These are phyloP conservation scores for Cochlearius cochlearius DNA, from an alignment of 2,113 vertebrate species.

Conservation along the genomic window DNA sequence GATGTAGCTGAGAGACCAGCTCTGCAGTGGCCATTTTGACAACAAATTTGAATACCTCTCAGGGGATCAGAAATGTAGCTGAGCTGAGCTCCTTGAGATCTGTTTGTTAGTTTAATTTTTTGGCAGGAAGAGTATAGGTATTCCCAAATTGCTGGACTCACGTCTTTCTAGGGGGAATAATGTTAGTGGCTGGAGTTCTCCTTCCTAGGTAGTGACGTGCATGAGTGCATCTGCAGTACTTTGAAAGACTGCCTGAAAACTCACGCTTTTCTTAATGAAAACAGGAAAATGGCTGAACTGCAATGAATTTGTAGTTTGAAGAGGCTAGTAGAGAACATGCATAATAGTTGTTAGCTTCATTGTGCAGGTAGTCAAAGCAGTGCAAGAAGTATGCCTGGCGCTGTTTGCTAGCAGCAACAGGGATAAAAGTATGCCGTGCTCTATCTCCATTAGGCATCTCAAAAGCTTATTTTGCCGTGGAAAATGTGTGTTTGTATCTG, in stretches of 20 bases:
- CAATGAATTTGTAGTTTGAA: not conserved
- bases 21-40: slow-evolving; percentile 35
- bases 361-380: not conserved
- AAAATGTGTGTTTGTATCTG: not conserved
- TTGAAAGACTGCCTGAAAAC: not conserved
- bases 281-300: not conserved
- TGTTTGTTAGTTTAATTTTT: not conserved
- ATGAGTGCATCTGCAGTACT: not conserved
- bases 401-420: not conserved
- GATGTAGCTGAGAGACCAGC: not conserved
- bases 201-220: not conserved
- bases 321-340: not conserved
- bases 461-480: not conserved
- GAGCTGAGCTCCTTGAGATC: not conserved
- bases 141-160: not conserved
- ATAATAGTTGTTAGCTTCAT: not conserved
- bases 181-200: not conserved
- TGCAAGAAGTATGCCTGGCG: not conserved
- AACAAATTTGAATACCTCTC: not conserved
- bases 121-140: not conserved
- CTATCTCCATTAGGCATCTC: not conserved
- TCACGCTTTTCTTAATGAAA: not conserved
- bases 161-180: not conserved
- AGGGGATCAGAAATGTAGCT: not conserved
- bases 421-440: not conserved